Evolutionary conservation across 2,888 invertebrate genomes (phyloP), one percentile per base, ranked within the genome.

Genomic region (Drosophila leonis): DNA sequence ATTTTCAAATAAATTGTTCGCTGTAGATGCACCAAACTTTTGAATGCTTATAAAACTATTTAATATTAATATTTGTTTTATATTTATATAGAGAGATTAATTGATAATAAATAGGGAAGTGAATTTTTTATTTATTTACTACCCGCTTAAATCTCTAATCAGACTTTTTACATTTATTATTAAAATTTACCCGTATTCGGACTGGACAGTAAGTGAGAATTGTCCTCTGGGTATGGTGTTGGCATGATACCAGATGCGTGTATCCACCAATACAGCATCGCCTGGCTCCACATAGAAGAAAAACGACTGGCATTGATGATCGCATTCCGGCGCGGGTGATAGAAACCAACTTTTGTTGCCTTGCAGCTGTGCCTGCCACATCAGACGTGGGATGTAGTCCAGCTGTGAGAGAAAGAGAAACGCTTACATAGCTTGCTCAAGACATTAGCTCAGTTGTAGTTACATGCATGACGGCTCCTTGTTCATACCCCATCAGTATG

Each of bases 281-380:
- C 98, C 98, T 24, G 97, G 95, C 91, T 97, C 95, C 33, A 97
- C 97, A 80, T 95, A 95, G 92, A 97, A 97, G 71, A 95, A 94
- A 84, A 98, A 95, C 48, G 95, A 94, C 69, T 95, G 93, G 92
- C 98, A 98, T 64, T 95, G 92, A 88, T 95, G 92, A 92, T 98
- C 97, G 93, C 98, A 98, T 93, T 98, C 98, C 0, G 97, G 97
- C 1, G 97, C 96, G 0, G 98, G 98, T 15, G 96, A 95, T 39
- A 98, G 93, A 24, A 94, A 94, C 98, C 98, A 98, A 13, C 95
- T 96, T 93, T 98, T 98, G 83, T 95, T 95, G 1, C 98, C 98
- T 81, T 95, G 94, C 18, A 98, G 94, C 93, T 98, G 98, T 4
- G 97, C 98, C 93, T 98, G 98, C 98, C 98, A 98, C 95, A 98